Evolutionary conservation across 2,888 invertebrate species (phyloP), one percentile per base, ranked within the genome.

Genomic region (Quadroppia sp.): DNA sequence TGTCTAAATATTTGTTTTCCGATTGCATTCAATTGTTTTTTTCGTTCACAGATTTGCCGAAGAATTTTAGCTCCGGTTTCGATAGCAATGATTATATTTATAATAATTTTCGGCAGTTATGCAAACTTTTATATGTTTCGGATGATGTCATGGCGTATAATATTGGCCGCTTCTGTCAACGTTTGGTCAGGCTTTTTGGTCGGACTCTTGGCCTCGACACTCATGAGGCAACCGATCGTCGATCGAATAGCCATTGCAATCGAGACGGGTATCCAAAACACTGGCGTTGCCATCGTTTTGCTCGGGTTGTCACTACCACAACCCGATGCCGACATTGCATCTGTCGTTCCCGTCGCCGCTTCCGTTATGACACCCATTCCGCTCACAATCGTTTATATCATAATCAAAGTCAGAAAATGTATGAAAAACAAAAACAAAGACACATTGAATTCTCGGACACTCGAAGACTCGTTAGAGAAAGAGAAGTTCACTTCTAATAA

Each of bases 341-440:
- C 76, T 7, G 92, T 94, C 79, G 87, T 92, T 75, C 95, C 96
- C 2, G 94, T 96, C 0, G 87, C 92, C 2, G 90, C 92, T 25
- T 94, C 95, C 23, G 89, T 94, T 64, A 93, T 96, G 91, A 96
- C 96, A 0, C 96, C 96, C 0, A 81, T 94, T 30, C 95, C 96
- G 0, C 85, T 95, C 80, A 71, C 76, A 2, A 74, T 76, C 2
- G 74, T 74, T 6, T 77, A 76, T 69, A 25, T 76, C 9, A 17
- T 75, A 7, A 48, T 76, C 15, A 77, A 74, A 64, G n/a, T 75
- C 1, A 67, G 73, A n/a, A 70, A 48, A 45, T 64, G 71, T 72
- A n/a, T 11, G 15, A 48, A 45, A 23, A 74, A 32, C 2, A 28
- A 71, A n/a, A 15, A 11, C 6, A 30, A 64, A 36, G 20, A 28